phyloP scores from a whole-genome alignment of 1,140 invertebrate genomes.

The Drosophila hydei region DNA sequence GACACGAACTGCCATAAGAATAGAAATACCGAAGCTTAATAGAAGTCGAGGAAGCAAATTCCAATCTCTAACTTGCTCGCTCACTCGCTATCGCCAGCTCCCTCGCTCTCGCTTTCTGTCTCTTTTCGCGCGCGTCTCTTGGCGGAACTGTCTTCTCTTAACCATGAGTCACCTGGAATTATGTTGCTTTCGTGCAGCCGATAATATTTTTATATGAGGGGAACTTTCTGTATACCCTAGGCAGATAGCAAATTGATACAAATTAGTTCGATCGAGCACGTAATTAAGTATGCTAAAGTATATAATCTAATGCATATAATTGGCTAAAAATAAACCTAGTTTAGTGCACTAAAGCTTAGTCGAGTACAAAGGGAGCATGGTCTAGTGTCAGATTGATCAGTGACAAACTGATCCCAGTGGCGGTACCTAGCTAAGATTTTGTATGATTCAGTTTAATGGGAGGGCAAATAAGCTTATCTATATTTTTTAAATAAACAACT shows the following conservation, averaged over 20 bases:
- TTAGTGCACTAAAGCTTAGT: too few species aligned
- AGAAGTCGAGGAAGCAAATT: conserved; percentile 15
- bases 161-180: conserved; percentile 20
- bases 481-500: too few species aligned
- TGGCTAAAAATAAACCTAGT: too few species aligned
- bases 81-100: background rate
- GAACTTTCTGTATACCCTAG: conserved; percentile 8
- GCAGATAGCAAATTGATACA: background rate
- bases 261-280: too few species aligned
- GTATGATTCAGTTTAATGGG: too few species aligned
- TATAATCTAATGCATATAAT: too few species aligned
- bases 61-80: background rate
- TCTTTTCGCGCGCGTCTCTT: background rate
- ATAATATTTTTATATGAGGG: conserved; percentile 14
- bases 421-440: too few species aligned
- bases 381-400: too few species aligned
- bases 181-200: conserved; percentile 8
- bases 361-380: background rate
- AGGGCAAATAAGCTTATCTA: too few species aligned
- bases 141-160: background rate
- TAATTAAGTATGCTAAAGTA: too few species aligned
- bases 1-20: background rate
- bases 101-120: background rate
- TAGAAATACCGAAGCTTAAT: conserved; percentile 2
- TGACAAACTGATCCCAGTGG: too few species aligned